Conservation (phyloP, 2,888 invertebrate genomes). For the Erpobdella octoculata region DNA sequence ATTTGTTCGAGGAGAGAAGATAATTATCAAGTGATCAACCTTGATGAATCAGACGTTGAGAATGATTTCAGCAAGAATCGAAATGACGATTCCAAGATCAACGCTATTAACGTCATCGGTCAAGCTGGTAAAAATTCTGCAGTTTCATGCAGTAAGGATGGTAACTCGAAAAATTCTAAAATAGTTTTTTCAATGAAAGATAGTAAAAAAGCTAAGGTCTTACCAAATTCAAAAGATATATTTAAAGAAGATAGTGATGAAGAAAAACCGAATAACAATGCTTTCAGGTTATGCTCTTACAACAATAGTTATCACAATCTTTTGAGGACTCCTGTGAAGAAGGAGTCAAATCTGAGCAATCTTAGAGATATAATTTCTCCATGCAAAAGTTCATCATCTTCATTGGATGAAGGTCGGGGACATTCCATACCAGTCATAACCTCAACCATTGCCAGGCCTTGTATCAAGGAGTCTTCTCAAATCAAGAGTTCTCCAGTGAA, state of each 20-base stretch:
- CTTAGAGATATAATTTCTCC: background rate
- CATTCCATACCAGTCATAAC: background rate
- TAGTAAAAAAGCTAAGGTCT: constrained; percentile 1
- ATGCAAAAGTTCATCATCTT: background rate
- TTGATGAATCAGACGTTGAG: background rate
- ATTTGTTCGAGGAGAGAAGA: background rate
- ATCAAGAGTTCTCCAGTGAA: too few species aligned
- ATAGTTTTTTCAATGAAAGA: constrained; percentile 25
- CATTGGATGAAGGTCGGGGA: background rate
- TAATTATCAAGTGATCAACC: background rate
- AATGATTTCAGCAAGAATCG: background rate
- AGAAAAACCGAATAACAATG: background rate
- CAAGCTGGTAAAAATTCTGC: background rate
- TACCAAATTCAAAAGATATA: constrained; percentile 11
- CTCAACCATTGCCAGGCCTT: background rate
- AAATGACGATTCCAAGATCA: background rate
- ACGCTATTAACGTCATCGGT: background rate
- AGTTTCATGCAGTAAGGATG: background rate
- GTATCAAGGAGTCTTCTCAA: background rate
- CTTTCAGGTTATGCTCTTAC: background rate
- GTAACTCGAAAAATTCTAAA: background rate
- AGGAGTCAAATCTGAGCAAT: background rate
- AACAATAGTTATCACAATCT: background rate
- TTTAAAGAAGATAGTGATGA: constrained; percentile 23
- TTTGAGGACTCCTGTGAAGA: background rate